Evolutionary conservation across 2,797 vertebrate genomes (phyloP), one percentile per base, ranked within the genome.

Genomic region (Cryptoblepharus egeriae): DNA sequence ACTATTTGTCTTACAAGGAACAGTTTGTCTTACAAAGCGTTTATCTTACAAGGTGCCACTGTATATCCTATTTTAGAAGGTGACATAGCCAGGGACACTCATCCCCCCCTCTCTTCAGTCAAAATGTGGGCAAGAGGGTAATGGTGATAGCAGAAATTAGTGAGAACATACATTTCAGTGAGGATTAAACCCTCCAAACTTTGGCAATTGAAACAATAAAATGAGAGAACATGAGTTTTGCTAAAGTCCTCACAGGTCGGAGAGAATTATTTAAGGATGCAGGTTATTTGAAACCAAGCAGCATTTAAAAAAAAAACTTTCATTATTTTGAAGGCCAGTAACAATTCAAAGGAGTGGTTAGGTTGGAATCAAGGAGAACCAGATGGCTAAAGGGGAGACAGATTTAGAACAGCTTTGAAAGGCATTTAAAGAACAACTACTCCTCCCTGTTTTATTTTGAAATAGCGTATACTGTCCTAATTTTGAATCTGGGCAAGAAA

Each of bases 401-500:
- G 63, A 83, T 85, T 87, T 86, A 89, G 75, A 77, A 72, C 24
- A 75, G 70, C 86, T 92, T 86, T 87, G 85, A 91, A 88, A 32
- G 13, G 9, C 78, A 64, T 30, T 89, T 71, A 64, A 30, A 64
- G 78, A 52, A 45, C 61, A 15, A 42, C 37, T 24, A 39, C 1
- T 0, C 9, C 9, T 89, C 22, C 5, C 22, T 57, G 24, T 74
- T 65, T 88, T 90, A 65, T 88, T 91, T 90, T 88, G 26, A 85
- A 81, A 72, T 52, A 2, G 9, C 77, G 83, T 82, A 68, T 82
- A 68, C 82, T 90, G 64, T 90, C n/a, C 69, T 83, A 68, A 75
- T 45, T 39, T 49, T 52, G 32, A 78, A 85, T 81, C 32, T 79
- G 35, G 1, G 76, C 69, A 49, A 74, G 72, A 88, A 87, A 35